A percentile compares a stretch with the other conserved stretches of the same genome.
Evolutionary conservation across 2,113 vertebrate genomes (phyloP).

Genomic region (Fregetta grallaria): DNA sequence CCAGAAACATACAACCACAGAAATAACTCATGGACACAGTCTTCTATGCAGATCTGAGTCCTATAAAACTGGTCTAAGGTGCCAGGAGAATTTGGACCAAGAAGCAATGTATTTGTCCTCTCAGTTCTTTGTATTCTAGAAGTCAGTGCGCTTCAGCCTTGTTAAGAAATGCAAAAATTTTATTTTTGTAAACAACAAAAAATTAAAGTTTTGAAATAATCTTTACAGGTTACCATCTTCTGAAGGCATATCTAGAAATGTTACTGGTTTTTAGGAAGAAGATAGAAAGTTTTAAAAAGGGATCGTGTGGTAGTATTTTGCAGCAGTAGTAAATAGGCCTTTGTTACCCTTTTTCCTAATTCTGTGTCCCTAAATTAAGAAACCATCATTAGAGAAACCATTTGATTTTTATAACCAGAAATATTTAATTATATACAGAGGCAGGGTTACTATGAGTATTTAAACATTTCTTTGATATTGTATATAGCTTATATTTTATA

Average conservation of each 20-base stretch:
- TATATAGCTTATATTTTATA: not conserved
- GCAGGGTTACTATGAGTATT: not conserved
- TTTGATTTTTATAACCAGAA: not conserved
- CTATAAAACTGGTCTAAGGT: not conserved
- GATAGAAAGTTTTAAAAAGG: not conserved
- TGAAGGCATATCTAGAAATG: not conserved
- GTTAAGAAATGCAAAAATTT: not conserved
- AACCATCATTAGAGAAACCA: not conserved
- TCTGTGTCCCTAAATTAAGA: not conserved
- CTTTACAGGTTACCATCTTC: not conserved
- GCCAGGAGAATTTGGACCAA: not conserved
- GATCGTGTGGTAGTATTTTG: not conserved
- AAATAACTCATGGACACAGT: not conserved
- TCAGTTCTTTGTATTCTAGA: not conserved
- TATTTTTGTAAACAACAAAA: not conserved
- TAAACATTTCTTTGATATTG: not conserved
- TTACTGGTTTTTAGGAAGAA: not conserved
- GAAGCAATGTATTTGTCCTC: not conserved
- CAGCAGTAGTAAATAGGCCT: not conserved
- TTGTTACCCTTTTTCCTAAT: not conserved
- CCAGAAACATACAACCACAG: not conserved
- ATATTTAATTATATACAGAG: not conserved
- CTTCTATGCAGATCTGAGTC: not conserved
- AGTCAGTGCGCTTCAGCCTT: not conserved
- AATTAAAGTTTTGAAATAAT: not conserved